Conservation (phyloP, 2,888 invertebrate genomes). For the Caenorhabditis angaria region DNA sequence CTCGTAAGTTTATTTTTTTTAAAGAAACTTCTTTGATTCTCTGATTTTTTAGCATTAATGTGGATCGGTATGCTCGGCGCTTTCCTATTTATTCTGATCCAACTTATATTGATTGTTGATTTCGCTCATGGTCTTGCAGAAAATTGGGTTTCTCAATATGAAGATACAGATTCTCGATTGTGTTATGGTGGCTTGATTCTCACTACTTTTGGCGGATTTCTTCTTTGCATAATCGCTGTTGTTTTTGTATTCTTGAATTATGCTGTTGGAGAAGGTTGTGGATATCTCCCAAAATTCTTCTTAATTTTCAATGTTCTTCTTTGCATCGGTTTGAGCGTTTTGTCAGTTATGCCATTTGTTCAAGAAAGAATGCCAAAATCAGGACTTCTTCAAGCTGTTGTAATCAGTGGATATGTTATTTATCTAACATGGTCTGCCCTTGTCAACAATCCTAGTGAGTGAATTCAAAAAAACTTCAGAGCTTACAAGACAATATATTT, state of each 20-base stretch:
- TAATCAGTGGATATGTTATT: conserved; percentile 90
- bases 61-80: conserved; percentile 97
- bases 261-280: conserved; percentile 79
- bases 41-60: conserved; percentile 82
- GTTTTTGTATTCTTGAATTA: conserved; percentile 89
- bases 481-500: conserved; percentile 3
- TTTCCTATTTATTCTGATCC: conserved; percentile 93
- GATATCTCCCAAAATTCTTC: conserved; percentile 89
- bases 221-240: conserved; percentile 82
- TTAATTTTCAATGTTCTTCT: conserved; percentile 93
- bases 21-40: neutral
- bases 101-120: conserved; percentile 93
- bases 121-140: conserved; percentile 98
- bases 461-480: neutral
- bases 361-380: conserved; percentile 82
- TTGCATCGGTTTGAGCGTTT: conserved; percentile 83
- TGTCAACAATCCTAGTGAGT: conserved; percentile 84
- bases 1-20: conserved; percentile 51
- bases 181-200: conserved; percentile 85
- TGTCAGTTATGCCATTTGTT: conserved; percentile 89
- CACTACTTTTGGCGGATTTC: conserved; percentile 85
- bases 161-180: conserved; percentile 86
- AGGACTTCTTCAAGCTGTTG: conserved; percentile 84
- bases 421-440: conserved; percentile 98
- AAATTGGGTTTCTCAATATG: conserved; percentile 89